Evolutionary conservation across 2,888 invertebrate genomes (phyloP), one percentile per base, ranked within the genome.

Genomic region (Conus canariensis): DNA sequence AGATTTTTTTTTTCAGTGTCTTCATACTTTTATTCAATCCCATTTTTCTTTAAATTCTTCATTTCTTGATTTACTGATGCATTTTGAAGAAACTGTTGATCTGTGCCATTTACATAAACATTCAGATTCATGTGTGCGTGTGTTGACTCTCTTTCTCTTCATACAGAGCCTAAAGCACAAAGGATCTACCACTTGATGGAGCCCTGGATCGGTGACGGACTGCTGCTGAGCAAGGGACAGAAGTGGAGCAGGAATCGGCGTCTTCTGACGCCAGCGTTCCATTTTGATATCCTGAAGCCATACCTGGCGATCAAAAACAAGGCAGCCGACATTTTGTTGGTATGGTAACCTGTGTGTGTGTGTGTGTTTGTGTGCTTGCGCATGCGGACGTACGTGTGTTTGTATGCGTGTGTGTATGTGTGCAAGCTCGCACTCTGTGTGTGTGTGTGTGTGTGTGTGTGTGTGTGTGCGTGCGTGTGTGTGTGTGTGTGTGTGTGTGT

Each of bases 261-360:
- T 70, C 93, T 95, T 16, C 90, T 95, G 56, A 95, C 95, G 0
- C 94, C 95, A 59, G 95, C 95, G 7, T 95, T 95, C 88, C 95
- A 95, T 90, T 95, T 94, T 91, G 94, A 94, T 67, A 94, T 95
- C 82, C 92, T 95, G 9, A 93, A 93, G 90, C 90, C 93, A 9
- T 94, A 95, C 90, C 88, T 94, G 59, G 87, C 77, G 9, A 85
- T 94, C 56, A 93, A 94, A 85, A 95, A 95, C 90, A 91, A 91
- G 30, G 93, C 94, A 60, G 91, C 94, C 0, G 93, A 94, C 83
- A 87, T 92, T 8, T 88, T 94, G 58, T 19, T 88, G 88, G 88
- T 88, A 80, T 25, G 88, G 67, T 58, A 16, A 1, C 16, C 7
- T 45, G 9, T 25, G 45, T 25, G 80, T 25, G 45, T 25, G 80